These are phyloP conservation scores for Tiliacea citrago DNA, from an alignment of 2,888 invertebrate species.

Conservation along the genomic window DNA sequence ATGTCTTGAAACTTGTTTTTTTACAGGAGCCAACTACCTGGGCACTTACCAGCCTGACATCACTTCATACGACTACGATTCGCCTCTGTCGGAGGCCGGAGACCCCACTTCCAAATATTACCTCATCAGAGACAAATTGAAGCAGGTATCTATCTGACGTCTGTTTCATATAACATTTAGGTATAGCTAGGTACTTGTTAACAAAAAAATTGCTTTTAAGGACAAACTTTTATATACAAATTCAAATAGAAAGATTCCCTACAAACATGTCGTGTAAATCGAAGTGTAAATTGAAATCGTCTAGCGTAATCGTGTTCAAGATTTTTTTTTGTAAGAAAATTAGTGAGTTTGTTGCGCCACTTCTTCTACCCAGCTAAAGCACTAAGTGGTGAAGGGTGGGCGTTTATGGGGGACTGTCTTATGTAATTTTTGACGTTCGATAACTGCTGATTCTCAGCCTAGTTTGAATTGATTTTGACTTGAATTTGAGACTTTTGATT, in stretches of 20 bases:
- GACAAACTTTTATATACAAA: background rate
- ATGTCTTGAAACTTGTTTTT: background rate
- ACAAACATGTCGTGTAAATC: too few species aligned
- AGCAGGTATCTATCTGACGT: slow-evolving; percentile 82
- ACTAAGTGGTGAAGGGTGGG: too few species aligned
- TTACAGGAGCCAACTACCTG: slow-evolving; percentile 84
- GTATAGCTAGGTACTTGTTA: background rate
- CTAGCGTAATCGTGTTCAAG: too few species aligned
- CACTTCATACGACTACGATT: slow-evolving; percentile 98
- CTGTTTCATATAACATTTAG: background rate
- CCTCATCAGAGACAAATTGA: slow-evolving; percentile 92
- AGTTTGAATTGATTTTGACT: too few species aligned
- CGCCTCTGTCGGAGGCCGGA: slow-evolving; percentile 97
- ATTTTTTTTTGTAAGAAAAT: too few species aligned
- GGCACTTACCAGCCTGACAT: slow-evolving; percentile 92
- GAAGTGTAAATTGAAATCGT: too few species aligned
- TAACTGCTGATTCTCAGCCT: too few species aligned
- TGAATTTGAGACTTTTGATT: too few species aligned
- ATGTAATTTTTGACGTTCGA: too few species aligned
- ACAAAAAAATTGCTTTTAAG: background rate
- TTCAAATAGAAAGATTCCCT: background rate
- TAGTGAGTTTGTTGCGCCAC: too few species aligned
- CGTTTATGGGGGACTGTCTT: too few species aligned
- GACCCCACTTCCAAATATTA: slow-evolving; percentile 96
- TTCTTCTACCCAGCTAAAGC: too few species aligned